Base-by-base conservation (phyloP, 1,140 invertebrate genomes). In the Periplaneta americana region DNA sequence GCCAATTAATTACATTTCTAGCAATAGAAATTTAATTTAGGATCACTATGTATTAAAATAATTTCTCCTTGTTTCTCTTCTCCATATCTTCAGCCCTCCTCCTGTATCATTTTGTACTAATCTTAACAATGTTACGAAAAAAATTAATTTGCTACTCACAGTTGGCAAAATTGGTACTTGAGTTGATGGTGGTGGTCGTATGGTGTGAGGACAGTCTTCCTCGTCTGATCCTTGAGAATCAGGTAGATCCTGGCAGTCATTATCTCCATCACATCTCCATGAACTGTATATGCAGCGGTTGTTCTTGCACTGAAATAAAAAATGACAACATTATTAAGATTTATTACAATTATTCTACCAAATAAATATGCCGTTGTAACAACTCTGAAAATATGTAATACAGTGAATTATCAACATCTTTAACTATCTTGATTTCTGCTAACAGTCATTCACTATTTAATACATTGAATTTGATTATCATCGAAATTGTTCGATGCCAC, bases 151-250 rank as follows among this genome's bases (percentile, higher is more conserved):
- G n/a, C n/a, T n/a, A 82, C 75, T 82, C 74, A 82, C 81, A 66
- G 35, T 82, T 66, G 77, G 81, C 37, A 48, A 39, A 11, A 80
- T 32, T 31, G 77, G 8, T 31, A 48, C n/a, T 35, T 34, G 76
- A 4, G 28, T 13, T n/a, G 34, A n/a, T 22, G 31, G 35, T 57
- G 82, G 74, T 81, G 89, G 66, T 83, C 83, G 74, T 83, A 84
- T 83, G 85, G 86, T 82, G 11, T 86, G 87, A n/a, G 86, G 84
- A 83, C 94, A 95, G 82, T 95, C 93, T 0, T 88, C 87, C 87
- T 97, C 96, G 86, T 96, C 95, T 0, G 91, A 93, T 2, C 89
- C 90, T 82, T 92, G 89, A 1, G 87, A 88, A 4, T 89, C 90
- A 2, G 86, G 88, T 2, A 89, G 90, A 83, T 93, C 92, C 0